phyloP scores from a whole-genome alignment of 2,113 vertebrate species.

The Gymnocephalus cernua region DNA sequence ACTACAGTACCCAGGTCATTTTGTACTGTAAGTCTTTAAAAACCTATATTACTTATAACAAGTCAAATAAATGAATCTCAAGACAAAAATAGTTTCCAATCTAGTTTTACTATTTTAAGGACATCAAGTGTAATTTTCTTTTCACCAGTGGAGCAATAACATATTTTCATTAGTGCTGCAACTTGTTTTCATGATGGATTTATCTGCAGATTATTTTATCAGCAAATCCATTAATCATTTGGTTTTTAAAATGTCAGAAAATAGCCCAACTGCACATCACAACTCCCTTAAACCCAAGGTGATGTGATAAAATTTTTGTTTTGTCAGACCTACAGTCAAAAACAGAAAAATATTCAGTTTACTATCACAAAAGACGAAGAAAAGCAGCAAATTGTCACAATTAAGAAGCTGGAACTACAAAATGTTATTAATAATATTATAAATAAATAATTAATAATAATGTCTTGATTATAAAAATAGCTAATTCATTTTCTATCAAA shows the following conservation, averaged over 20 bases:
- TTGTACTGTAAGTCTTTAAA: background rate
- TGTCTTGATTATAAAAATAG: background rate
- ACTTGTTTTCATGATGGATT: background rate
- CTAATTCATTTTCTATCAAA: background rate
- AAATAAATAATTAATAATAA: no score
- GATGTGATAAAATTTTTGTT: background rate
- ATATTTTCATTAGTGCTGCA: background rate
- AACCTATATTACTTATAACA: background rate
- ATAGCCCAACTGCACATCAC: background rate
- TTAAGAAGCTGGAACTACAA: background rate
- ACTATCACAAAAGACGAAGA: background rate
- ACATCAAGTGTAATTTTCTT: no score
- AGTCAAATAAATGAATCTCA: background rate
- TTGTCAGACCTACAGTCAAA: background rate
- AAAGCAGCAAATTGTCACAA: background rate
- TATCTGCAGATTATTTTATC: background rate
- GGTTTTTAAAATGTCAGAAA: background rate
- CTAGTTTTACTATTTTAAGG: background rate
- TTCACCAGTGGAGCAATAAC: background rate
- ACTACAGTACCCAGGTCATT: conserved; percentile 15
- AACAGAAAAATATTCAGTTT: background rate
- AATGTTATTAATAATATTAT: no score
- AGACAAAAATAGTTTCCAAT: background rate
- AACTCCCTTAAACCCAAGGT: background rate
- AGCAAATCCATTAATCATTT: no score